Conservation (phyloP, 2,113 vertebrate species). For the Thermophis baileyi region DNA sequence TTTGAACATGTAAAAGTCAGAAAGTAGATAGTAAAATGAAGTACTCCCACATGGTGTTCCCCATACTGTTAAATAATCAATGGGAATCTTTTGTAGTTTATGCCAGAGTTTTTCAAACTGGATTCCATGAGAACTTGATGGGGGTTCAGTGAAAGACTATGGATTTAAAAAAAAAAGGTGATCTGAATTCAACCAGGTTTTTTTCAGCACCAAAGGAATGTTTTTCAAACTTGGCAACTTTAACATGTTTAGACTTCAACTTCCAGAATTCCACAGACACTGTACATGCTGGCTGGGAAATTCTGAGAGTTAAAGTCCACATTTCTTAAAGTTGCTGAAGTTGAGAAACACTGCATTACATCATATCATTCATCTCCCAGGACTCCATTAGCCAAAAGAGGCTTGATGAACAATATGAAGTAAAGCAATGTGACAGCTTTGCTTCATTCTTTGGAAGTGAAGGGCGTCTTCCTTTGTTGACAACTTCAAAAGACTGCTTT, state of each 20-base stretch:
- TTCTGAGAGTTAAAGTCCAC: background rate
- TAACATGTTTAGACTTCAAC: background rate
- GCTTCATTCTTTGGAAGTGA: background rate
- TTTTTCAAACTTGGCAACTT: background rate
- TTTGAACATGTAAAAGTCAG: background rate
- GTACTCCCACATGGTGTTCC: background rate
- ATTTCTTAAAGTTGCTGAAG: background rate
- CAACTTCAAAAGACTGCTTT: background rate
- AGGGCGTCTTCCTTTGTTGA: background rate
- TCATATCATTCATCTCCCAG: background rate
- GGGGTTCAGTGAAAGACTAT: background rate
- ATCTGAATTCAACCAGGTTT: background rate
- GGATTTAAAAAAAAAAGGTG: background rate
- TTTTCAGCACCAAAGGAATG: background rate
- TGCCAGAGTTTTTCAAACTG: background rate
- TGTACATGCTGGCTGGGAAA: background rate
- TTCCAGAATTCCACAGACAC: background rate
- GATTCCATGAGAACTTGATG: background rate
- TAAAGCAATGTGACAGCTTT: background rate
- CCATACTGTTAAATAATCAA: background rate
- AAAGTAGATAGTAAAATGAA: background rate
- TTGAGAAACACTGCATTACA: background rate
- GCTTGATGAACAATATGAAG: background rate
- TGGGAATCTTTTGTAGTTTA: background rate
- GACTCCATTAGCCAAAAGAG: background rate